Evolutionary conservation across 1,140 invertebrate species (phyloP), one percentile per base, ranked within the genome.

Genomic region (Riptortus pedestris): DNA sequence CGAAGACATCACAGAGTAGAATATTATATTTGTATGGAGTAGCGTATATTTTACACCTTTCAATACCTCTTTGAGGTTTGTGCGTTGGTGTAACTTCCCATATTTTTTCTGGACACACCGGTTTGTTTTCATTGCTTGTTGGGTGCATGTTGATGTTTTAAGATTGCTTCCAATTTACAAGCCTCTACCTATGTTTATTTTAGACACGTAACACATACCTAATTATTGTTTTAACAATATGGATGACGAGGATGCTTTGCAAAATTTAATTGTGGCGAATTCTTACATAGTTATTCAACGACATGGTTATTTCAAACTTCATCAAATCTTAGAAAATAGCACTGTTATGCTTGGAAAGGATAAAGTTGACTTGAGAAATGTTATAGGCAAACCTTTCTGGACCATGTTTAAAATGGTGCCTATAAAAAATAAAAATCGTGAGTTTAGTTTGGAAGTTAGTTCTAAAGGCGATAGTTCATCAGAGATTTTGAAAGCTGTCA

Each of bases 361-460:
- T 70, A 81, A 81, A 64, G 76, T 93, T 43, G 80, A 87, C 71
- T 76, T 93, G 68, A 79, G 76, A 66, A 80, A 78, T 22, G 78
- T 90, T 4, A 77, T 88, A 61, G 85, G 86, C 26, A 84, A 87
- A 69, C 80, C 81, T 3, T 90, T 84, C 73, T 89, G 84, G 72
- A 85, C 86, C 26, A 85, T 83, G 12, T 93, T 90, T 73, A 88
- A 88, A 77, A 85, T 93, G 76, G 75, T 84, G 58, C 78, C 81
- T 9, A 81, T 81, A 68, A 76, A 79, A 38, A 75, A 74, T 38
- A 78, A 76, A 52, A 83, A 82, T 68, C 79, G 80, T 57, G 73
- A 79, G 18, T 85, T 80, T 68, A 74, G 73, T 1, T 74, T 88
- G 58, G 79, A 81, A 67, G 67, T 78, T 29, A 78, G 77, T 62